A percentile compares a stretch with the other conserved stretches of the same genome.
These are phyloP conservation scores for Cirrhinus mrigala DNA, from an alignment of 2,797 vertebrate genomes.

Conservation along the genomic window DNA sequence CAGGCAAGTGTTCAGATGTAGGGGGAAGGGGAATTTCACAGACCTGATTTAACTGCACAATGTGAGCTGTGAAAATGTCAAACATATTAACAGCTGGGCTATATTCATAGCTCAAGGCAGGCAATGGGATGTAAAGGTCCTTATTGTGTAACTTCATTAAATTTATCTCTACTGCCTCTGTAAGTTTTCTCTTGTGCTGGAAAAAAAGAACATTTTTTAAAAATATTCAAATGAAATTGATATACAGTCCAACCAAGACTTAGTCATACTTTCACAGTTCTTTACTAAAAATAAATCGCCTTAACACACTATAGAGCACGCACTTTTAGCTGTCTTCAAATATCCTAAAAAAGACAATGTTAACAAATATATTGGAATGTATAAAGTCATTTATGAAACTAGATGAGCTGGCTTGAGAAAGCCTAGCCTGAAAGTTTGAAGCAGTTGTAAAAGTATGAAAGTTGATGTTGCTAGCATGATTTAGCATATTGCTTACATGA, in stretches of 20 bases:
- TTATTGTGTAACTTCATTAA: slow-evolving; percentile 7
- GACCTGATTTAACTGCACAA: slow-evolving; percentile 36
- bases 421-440: too few relatives aligned
- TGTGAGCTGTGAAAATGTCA: slow-evolving; percentile 32
- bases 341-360: not conserved
- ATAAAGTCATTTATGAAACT: too few relatives aligned
- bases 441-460: too few relatives aligned
- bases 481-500: too few relatives aligned
- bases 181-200: not conserved
- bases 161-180: not conserved
- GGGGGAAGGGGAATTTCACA: slow-evolving; percentile 42
- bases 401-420: too few relatives aligned
- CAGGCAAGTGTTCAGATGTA: slow-evolving; percentile 34
- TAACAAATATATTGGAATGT: too few relatives aligned
- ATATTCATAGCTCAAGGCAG: not conserved
- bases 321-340: not conserved
- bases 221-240: not conserved
- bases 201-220: too few relatives aligned
- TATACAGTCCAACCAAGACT: not conserved
- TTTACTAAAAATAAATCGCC: not conserved
- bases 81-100: slow-evolving; percentile 22
- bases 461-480: too few relatives aligned
- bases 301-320: not conserved
- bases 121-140: not conserved
- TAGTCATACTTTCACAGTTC: not conserved